A percentile compares a stretch with the other conserved stretches of the same genome.
Conservation (phyloP, 1,140 invertebrate genomes). For the Papilio polytes region DNA sequence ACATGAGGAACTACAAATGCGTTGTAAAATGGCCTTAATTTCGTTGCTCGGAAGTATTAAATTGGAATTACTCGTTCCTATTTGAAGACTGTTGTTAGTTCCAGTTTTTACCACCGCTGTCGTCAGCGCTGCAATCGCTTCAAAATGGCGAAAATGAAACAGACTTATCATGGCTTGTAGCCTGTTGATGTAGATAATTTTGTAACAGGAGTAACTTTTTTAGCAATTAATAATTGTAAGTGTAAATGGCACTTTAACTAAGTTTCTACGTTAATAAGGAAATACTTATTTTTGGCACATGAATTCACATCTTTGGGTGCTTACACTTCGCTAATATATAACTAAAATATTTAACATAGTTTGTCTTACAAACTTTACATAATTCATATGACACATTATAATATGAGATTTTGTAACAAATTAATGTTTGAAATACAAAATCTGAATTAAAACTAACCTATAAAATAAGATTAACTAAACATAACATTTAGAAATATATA, state of each 20-base stretch:
- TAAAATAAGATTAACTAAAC: neutral
- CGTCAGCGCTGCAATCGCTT: too few species aligned
- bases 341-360: constrained; percentile 19
- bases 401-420: too few species aligned
- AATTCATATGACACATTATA: neutral
- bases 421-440: too few species aligned
- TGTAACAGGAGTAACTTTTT: neutral
- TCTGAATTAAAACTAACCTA: neutral
- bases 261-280: neutral
- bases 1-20: too few species aligned
- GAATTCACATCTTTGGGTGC: constrained; percentile 48
- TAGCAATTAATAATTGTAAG: neutral
- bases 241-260: neutral
- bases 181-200: too few species aligned
- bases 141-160: too few species aligned
- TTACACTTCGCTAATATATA: neutral
- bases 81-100: too few species aligned
- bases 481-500: neutral
- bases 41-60: too few species aligned
- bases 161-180: too few species aligned
- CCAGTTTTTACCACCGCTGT: too few species aligned
- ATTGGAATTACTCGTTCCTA: too few species aligned
- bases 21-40: too few species aligned
- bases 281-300: constrained; percentile 46
- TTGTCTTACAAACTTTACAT: constrained; percentile 12